These are phyloP conservation scores for Poeciliopsis infans DNA, from an alignment of 2,797 vertebrate species.

Conservation along the genomic window DNA sequence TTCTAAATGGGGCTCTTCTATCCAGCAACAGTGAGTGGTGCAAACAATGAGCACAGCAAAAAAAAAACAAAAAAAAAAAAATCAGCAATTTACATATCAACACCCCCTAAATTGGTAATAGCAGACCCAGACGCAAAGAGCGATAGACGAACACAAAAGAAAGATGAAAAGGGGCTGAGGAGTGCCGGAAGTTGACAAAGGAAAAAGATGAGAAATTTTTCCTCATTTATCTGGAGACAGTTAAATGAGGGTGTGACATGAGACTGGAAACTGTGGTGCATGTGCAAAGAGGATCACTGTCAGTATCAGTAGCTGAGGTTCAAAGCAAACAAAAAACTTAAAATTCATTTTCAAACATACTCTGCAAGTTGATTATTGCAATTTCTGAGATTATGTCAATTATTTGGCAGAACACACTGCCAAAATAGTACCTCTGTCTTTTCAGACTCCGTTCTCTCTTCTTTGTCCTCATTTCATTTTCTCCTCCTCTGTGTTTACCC, in stretches of 20 bases:
- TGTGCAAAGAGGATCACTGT: slow-evolving; percentile 41
- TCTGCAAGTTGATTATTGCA: slow-evolving; percentile 42
- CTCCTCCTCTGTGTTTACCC: slow-evolving; percentile 31
- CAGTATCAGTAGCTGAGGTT: slow-evolving; percentile 33
- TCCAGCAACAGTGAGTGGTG: slow-evolving; percentile 38
- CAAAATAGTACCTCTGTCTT: slow-evolving; percentile 22
- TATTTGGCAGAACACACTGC: slow-evolving; percentile 21
- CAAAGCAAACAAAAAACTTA: slow-evolving; percentile 31
- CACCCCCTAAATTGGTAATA: slow-evolving; percentile 28
- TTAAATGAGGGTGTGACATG: slow-evolving; percentile 7
- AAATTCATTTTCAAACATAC: slow-evolving; percentile 29
- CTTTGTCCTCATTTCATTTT: slow-evolving; percentile 29
- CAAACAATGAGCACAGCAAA: slow-evolving; percentile 51
- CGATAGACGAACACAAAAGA: background rate
- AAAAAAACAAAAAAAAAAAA: slow-evolving; percentile 31
- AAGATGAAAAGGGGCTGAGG: slow-evolving; percentile 7
- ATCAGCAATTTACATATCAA: slow-evolving; percentile 59
- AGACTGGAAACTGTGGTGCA: background rate
- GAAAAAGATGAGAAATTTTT: slow-evolving; percentile 16
- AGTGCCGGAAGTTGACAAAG: slow-evolving; percentile 19
- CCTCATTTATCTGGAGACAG: slow-evolving; percentile 10
- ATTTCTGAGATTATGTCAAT: slow-evolving; percentile 45
- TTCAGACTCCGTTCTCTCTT: slow-evolving; percentile 7
- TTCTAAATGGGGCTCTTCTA: slow-evolving; percentile 55
- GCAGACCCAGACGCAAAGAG: slow-evolving; percentile 31